Evolutionary conservation across 2,113 vertebrate species (phyloP).

Genomic region (Microcebus lehilahytsara): DNA sequence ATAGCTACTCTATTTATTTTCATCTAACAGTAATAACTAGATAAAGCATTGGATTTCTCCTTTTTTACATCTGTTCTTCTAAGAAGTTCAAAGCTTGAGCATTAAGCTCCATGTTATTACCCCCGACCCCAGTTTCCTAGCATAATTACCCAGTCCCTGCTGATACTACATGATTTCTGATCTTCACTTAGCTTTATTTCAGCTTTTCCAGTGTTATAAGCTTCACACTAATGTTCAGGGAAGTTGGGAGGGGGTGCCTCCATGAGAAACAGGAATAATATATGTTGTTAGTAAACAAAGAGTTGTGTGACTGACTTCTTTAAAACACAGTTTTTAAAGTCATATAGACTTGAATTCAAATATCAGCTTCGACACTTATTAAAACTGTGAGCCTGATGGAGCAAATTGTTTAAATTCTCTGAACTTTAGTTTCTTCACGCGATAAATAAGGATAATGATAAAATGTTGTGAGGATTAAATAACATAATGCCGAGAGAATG

Average conservation of each 20-base stretch:
- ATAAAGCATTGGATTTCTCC: not conserved
- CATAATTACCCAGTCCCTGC: not conserved
- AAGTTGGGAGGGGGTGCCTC: not conserved
- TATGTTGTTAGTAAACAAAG: not conserved
- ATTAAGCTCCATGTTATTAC: not conserved
- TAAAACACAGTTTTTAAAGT: not conserved
- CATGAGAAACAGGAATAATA: not conserved
- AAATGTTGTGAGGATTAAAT: not conserved
- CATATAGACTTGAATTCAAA: not conserved
- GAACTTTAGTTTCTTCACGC: not conserved
- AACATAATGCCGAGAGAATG: not conserved
- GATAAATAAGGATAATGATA: not conserved
- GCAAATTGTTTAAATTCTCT: conserved; percentile 8
- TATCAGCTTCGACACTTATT: not conserved
- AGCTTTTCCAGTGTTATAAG: not conserved
- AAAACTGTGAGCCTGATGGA: not conserved
- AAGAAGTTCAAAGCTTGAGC: not conserved
- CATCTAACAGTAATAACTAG: not conserved
- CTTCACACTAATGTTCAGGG: not conserved
- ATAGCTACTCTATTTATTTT: not conserved
- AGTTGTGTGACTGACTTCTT: not conserved
- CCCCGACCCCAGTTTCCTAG: not conserved
- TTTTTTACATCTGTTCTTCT: not conserved
- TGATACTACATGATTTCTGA: not conserved
- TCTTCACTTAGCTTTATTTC: not conserved